Evolutionary conservation across 1,140 invertebrate genomes (phyloP).

Genomic region (Homarus americanus): DNA sequence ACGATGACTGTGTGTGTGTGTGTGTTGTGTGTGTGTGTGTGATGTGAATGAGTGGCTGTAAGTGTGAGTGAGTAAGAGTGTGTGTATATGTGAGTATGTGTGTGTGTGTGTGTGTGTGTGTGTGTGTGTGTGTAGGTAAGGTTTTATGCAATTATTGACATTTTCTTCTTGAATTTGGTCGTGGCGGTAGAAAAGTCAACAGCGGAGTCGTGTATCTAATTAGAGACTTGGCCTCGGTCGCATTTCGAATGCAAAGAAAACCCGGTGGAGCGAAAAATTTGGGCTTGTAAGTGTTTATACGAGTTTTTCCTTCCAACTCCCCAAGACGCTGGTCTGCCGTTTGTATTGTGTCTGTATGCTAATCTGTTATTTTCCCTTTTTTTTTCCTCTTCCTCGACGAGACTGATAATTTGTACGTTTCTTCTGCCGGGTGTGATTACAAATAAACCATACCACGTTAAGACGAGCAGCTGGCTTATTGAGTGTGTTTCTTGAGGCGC

Average conservation of each 20-base stretch:
- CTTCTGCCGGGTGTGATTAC: conserved; percentile 19
- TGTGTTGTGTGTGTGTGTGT: neutral
- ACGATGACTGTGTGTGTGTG: neutral
- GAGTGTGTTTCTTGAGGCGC: neutral
- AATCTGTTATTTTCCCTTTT: conserved; percentile 59
- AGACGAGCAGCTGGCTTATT: neutral
- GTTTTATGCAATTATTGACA: conserved; percentile 71
- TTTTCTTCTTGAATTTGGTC: conserved; percentile 65
- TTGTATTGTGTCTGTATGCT: conserved; percentile 66
- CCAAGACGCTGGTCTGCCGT: conserved; percentile 49
- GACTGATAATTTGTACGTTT: conserved; percentile 19
- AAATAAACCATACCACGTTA: neutral
- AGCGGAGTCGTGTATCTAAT: conserved; percentile 67
- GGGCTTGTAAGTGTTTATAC: conserved; percentile 68
- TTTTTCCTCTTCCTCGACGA: conserved; percentile 7
- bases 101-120: neutral
- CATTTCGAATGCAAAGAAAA: conserved; percentile 71
- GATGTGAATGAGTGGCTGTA: neutral
- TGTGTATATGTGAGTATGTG: neutral
- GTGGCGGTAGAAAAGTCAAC: conserved; percentile 65
- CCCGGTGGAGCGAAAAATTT: conserved; percentile 68
- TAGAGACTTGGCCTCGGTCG: conserved; percentile 54
- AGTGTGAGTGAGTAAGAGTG: neutral
- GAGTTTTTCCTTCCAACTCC: conserved; percentile 54
- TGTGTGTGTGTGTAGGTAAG: conserved; percentile 31